Evolutionary conservation across 2,113 vertebrate species (phyloP).

Genomic region (Aegithalos caudatus): DNA sequence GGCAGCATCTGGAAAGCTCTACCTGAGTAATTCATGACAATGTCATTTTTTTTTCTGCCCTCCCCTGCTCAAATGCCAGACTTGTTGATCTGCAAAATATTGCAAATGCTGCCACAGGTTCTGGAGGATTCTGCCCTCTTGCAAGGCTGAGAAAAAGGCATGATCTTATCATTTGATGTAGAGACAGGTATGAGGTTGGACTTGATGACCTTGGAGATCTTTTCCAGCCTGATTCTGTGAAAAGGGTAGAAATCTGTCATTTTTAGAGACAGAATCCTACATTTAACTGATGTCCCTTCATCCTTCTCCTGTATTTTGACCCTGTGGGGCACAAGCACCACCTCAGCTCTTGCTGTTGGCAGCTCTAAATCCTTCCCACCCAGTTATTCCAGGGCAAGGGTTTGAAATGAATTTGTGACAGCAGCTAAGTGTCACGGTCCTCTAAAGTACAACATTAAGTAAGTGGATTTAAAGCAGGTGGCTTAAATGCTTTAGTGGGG

Average conservation of each 20-base stretch:
- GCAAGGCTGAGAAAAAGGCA: background rate
- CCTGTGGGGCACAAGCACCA: background rate
- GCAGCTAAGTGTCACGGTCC: background rate
- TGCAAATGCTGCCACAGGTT: background rate
- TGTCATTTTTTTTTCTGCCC: background rate
- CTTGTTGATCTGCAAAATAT: background rate
- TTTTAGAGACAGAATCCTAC: background rate
- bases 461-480: slow-evolving; percentile 18
- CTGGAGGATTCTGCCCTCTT: background rate
- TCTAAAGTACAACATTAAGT: background rate
- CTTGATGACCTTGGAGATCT: background rate
- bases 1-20: background rate
- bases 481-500: background rate
- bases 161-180: background rate
- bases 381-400: background rate
- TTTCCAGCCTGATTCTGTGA: background rate
- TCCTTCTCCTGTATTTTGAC: background rate
- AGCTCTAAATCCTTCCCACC: background rate
- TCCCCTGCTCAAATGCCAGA: background rate
- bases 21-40: background rate
- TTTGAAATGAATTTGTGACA: background rate
- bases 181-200: background rate
- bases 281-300: background rate
- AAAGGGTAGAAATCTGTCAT: background rate
- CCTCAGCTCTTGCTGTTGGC: background rate